Percentiles rank a stretch among this genome's conserved stretches.
Conservation (phyloP, 2,113 vertebrate genomes). For the Scomber japonicus region DNA sequence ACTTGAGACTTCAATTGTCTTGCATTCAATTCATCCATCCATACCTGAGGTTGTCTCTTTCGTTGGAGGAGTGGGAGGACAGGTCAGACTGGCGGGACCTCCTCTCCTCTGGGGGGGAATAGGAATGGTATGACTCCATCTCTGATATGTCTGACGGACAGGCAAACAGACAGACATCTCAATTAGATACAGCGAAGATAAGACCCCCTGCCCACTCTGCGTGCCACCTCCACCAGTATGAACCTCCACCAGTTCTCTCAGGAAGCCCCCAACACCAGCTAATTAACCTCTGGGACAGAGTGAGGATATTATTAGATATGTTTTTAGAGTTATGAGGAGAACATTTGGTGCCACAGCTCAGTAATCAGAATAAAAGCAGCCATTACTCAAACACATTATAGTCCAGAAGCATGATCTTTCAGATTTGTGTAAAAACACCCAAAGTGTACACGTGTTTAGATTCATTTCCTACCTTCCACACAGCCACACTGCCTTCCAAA, state of each 20-base stretch:
- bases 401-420: background rate
- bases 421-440: background rate
- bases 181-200: constrained; percentile 22
- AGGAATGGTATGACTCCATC: constrained; percentile 94
- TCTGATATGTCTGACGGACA: constrained; percentile 90
- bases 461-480: background rate
- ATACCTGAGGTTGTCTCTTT: constrained; percentile 90
- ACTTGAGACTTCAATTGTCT: background rate
- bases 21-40: background rate
- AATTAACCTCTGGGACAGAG: constrained; percentile 1
- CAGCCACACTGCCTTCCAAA: background rate
- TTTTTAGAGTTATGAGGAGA: constrained; percentile 10
- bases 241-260: background rate
- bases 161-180: constrained; percentile 34
- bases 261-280: constrained; percentile 37
- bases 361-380: constrained; percentile 40
- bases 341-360: background rate
- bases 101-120: constrained; percentile 90
- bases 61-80: constrained; percentile 93
- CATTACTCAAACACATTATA: background rate
- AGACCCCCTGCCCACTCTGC: background rate
- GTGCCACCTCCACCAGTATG: background rate
- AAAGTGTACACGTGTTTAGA: background rate
- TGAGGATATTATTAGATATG: background rate
- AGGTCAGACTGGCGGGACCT: constrained; percentile 90